A percentile compares a stretch with the other conserved stretches of the same genome.
Evolutionary conservation across 2,113 vertebrate species (phyloP).

Genomic region (Aphyosemion australe): DNA sequence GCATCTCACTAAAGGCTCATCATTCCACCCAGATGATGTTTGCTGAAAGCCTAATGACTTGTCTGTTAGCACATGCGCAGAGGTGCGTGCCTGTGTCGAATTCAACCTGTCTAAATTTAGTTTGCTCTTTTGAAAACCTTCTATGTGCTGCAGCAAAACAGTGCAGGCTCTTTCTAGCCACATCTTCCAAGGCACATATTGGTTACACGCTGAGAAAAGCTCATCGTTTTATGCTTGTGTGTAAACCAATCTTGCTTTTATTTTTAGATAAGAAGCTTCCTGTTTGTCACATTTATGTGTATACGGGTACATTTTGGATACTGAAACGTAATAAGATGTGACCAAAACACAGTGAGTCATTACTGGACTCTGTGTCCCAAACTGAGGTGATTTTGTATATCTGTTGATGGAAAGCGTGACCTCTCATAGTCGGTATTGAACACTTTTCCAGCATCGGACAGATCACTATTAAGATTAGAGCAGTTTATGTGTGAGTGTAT

Average conservation of each 20-base stretch:
- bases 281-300: background rate
- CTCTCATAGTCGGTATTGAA: background rate
- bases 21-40: slow-evolving; percentile 64
- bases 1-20: slow-evolving; percentile 57
- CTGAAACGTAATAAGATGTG: background rate
- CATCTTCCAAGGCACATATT: slow-evolving; percentile 37
- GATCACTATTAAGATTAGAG: background rate
- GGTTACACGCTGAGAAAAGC: slow-evolving; percentile 17
- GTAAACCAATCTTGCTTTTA: slow-evolving; percentile 14
- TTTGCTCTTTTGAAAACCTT: slow-evolving; percentile 42
- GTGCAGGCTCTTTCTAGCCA: slow-evolving; percentile 8
- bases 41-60: slow-evolving; percentile 59
- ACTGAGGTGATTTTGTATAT: background rate
- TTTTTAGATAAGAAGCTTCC: slow-evolving; percentile 11
- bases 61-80: slow-evolving; percentile 29
- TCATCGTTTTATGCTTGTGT: slow-evolving; percentile 11
- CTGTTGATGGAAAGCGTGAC: background rate
- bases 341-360: slow-evolving; percentile 9
- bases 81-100: slow-evolving; percentile 41
- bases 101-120: slow-evolving; percentile 60
- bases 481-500: background rate
- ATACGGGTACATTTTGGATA: background rate
- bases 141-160: slow-evolving; percentile 6
- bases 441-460: background rate
- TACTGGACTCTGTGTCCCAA: background rate